These are phyloP conservation scores for Catostomus latipinnis DNA, from an alignment of 2,797 vertebrate species.

Conservation along the genomic window DNA sequence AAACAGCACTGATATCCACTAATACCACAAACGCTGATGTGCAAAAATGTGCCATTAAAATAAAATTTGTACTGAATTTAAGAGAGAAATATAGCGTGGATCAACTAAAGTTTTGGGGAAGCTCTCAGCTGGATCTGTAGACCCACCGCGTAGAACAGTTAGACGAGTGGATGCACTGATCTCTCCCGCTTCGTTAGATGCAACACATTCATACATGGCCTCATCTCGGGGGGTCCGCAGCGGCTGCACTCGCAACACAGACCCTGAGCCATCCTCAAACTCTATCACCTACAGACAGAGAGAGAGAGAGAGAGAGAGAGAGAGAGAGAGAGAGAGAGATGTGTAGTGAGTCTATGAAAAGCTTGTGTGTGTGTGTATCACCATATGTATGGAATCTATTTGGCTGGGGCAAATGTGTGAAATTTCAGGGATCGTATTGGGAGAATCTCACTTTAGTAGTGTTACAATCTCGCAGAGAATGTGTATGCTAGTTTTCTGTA, in stretches of 20 bases:
- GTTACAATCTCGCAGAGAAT: slow-evolving; percentile 12
- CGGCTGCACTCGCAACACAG: slow-evolving; percentile 97
- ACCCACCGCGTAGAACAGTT: slow-evolving; percentile 92
- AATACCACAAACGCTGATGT: background rate
- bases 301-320: slow-evolving; percentile 32
- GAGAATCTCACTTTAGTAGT: slow-evolving; percentile 18
- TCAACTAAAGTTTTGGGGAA: background rate
- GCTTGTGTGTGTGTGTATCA: slow-evolving; percentile 34
- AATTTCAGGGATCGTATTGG: background rate
- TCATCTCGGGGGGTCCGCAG: slow-evolving; percentile 95
- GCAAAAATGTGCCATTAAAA: too few species aligned
- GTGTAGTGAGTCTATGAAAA: slow-evolving; percentile 28
- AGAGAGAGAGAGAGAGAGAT: slow-evolving; percentile 57
- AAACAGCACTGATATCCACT: slow-evolving; percentile 4
- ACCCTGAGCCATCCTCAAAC: slow-evolving; percentile 97
- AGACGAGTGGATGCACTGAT: slow-evolving; percentile 93
- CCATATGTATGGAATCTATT: background rate
- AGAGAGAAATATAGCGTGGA: background rate
- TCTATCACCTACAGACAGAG: slow-evolving; percentile 89
- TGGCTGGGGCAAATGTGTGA: slow-evolving; percentile 27
- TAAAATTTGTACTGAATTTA: too few species aligned
- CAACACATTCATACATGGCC: slow-evolving; percentile 96
- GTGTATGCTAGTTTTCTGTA: background rate
- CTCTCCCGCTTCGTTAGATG: slow-evolving; percentile 93
- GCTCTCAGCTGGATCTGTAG: background rate